Base-by-base conservation (phyloP, 2,113 vertebrate genomes). In the Silurus glanis region DNA sequence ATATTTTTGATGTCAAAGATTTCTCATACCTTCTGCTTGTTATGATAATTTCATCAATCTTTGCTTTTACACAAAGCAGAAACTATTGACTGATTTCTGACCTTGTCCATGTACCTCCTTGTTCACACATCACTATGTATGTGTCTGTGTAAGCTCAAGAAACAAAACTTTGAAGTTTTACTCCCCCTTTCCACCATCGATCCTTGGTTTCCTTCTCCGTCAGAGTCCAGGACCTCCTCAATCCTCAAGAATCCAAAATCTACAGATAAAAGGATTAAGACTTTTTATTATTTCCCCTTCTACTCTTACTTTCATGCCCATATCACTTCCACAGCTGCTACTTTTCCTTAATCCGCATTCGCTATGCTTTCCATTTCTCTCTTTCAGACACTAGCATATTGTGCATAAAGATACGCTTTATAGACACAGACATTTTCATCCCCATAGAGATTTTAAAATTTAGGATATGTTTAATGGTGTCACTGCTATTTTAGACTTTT, bases 171-270 rank as follows among this genome's bases (percentile, higher is more conserved):
- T 84, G 82, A 86, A 83, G 64, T 55, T 86, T 74, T 8, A 14
- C 2, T 23, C 51, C 53, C 85, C 47, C 72, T 72, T 82, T 71
- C 28, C 69, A 81, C 76, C 69, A 84, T 69, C 78, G 53, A 23
- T 81, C 37, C 16, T 69, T 86, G 21, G 78, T 56, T 83, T 86
- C 17, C 59, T 72, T 49, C 78, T 83, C 59, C 72, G 78, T 82
- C 74, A 86, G 66, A 83, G 21, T 81, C 64, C 75, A 86, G 82
- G 86, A n/a, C 87, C 66, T 51, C 64, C 49, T 86, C 53, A 25
- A 79, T 37, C 55, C 79, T 21, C 67, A 76, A 83, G 28, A 58
- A 47, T 19, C n/a, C 55, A 72, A 83, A 83, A 75, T 83, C 25
- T 83, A 64, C 64, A 72, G 79, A 80, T 45, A 19, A 83, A 76